Evolutionary conservation across 2,113 vertebrate species (phyloP), one percentile per base, ranked within the genome.

Genomic region (Sceloporus tristichus): DNA sequence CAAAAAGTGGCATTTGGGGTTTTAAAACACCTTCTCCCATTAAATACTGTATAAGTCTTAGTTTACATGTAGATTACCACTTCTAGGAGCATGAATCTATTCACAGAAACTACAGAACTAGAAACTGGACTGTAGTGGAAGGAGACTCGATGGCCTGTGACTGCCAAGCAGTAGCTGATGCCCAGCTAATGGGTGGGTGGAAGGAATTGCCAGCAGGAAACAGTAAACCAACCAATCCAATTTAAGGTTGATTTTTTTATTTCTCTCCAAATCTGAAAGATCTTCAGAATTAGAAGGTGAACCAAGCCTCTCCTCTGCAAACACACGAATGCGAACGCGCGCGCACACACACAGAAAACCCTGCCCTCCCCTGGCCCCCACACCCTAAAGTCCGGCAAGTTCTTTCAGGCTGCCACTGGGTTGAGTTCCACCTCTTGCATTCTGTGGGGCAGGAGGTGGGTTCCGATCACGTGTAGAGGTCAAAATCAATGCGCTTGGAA

Each of bases 401-500:
- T 84, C 42, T 88, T 88, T 82, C 74, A 70, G 54, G 38, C 81
- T 40, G 81, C 82, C 16, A 5, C 25, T 25, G 29, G 19, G 40
- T 27, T 48, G 48, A 84, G 66, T 77, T 77, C 48, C 65, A 29
- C 70, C 78, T 77, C 65, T n/a, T 2, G 48, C 9, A 42, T 38
- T 86, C 1, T 21, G 77, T 21, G 79, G 73, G 76, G 74, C 62
- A 29, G 81, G 87, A 88, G 59, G 34, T 16, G 10, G 87, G n/a
- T 62, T 48, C 82, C 77, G 94, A 94, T 96, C 96, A 98, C 89
- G 96, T 97, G 68, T 98, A 98, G 56, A 98, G 97, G 0, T 98
- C 98, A 92, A 98, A 98, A 92, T 98, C 98, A 80, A 98, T 95
- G 88, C 98, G 97, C 90, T 92, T 98, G 76, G 98, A 98, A 95